phyloP scores from a whole-genome alignment of 1,140 invertebrate species.

The Bombus terrestris region DNA sequence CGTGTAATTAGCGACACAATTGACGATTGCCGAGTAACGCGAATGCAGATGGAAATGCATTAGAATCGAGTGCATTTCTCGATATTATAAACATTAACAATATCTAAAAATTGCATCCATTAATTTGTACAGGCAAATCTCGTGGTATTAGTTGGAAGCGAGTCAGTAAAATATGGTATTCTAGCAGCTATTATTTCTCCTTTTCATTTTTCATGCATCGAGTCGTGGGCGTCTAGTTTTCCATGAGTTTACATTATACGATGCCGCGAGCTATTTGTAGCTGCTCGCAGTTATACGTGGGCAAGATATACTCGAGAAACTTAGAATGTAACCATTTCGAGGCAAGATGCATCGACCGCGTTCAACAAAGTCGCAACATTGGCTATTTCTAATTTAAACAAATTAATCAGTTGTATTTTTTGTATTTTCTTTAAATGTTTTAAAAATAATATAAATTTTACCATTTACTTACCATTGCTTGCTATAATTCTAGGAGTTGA shows the following conservation, averaged over 20 bases:
- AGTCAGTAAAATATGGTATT: conserved; percentile 9
- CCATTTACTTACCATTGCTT: too few species aligned
- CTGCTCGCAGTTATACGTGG: conserved; percentile 17
- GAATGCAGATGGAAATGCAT: neutral
- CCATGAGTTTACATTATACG: conserved; percentile 43
- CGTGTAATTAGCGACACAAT: neutral
- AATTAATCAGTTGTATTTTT: neutral
- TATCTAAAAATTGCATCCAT: neutral
- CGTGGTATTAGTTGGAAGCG: neutral
- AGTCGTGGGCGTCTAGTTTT: conserved; percentile 49
- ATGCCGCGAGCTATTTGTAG: conserved; percentile 37
- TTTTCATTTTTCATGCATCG: conserved; percentile 33
- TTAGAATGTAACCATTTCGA: conserved; percentile 25
- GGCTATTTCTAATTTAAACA: neutral
- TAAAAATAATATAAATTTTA: too few species aligned
- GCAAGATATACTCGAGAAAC: conserved; percentile 31
- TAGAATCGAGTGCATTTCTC: too few species aligned
- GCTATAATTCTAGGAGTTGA: too few species aligned
- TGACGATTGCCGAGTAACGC: neutral
- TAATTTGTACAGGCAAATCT: neutral
- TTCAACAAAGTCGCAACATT: neutral
- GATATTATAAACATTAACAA: neutral
- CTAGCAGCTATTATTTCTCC: conserved; percentile 30
- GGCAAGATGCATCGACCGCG: neutral
- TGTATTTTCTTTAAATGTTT: too few species aligned